Conservation (phyloP, 2,888 invertebrate species). For the Melinaea marsaeus region DNA sequence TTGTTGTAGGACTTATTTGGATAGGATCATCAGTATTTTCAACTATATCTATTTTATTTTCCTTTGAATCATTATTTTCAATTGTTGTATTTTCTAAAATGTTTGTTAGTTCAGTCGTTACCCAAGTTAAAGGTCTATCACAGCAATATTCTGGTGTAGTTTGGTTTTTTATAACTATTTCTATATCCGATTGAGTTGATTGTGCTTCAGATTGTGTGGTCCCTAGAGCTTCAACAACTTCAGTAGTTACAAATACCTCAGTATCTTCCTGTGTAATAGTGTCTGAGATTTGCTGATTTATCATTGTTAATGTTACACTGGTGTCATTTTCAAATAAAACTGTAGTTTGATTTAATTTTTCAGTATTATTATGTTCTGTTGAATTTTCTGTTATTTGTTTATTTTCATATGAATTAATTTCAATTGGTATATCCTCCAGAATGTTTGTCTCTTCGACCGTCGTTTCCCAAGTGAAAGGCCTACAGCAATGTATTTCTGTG, state of each 20-base stretch:
- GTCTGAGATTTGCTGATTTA: background rate
- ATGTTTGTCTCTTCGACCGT: constrained; percentile 14
- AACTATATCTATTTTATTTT: background rate
- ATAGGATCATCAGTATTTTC: too few species aligned
- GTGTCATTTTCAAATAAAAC: background rate
- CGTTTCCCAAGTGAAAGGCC: constrained; percentile 38
- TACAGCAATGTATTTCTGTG: constrained; percentile 29
- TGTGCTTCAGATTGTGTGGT: too few species aligned
- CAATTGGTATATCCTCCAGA: background rate
- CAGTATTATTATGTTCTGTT: too few species aligned
- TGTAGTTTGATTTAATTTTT: too few species aligned
- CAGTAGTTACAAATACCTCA: background rate
- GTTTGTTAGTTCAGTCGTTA: constrained; percentile 26
- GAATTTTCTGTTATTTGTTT: too few species aligned
- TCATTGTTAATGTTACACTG: background rate
- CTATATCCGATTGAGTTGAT: too few species aligned
- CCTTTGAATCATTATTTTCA: background rate
- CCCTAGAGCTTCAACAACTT: too few species aligned
- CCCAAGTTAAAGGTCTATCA: constrained; percentile 37
- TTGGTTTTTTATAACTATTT: too few species aligned
- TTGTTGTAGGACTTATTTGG: too few species aligned
- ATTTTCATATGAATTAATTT: background rate
- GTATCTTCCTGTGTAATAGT: constrained; percentile 1
- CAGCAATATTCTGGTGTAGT: constrained; percentile 27
- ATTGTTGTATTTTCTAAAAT: background rate